Base-by-base conservation (phyloP, 2,797 vertebrate species). In the Epinephelus coioides region DNA sequence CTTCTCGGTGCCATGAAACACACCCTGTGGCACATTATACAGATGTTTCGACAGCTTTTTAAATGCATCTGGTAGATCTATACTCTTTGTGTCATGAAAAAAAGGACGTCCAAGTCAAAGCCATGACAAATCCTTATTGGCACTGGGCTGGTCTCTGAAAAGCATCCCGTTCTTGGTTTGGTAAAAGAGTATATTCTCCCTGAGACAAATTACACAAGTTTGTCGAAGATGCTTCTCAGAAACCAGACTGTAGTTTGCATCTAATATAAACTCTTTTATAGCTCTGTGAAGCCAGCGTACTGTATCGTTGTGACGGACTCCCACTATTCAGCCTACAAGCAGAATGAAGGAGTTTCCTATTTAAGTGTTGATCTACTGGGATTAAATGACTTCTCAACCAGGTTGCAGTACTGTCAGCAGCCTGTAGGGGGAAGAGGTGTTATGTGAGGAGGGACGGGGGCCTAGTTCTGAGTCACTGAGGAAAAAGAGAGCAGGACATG, bases 401-500 rank as follows among this genome's bases (percentile, higher is more conserved):
- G 59, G 66, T 64, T 77, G 87, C 81, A 89, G 74, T 43, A 74
- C 59, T 70, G 68, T 49, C 47, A 67, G 79, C 79, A 85, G 88
- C 81, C 91, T 87, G 89, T 67, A 88, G 82, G 79, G 83, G 89
- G 87, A 86, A 60, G 83, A 85, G 54, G 75, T 86, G 85, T 82
- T 85, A 79, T 40, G 71, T 76, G 81, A 86, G 81, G 78, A 66
- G 76, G 76, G 72, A 84, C 34, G 75, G 73, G 5, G 78, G 63
- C 80, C 86, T 86, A 83, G 61, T 84, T 85, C 81, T 89, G 84
- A 89, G 88, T 90, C 91, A 85, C 88, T 80, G 82, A 94, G 86
- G 91, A 89, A 83, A 87, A 89, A 82, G 89, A 92, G 88, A 92
- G 91, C 85, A 94, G 92, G 91, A 92, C 91, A 93, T 95, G 93